Base-by-base conservation (phyloP, 2,797 vertebrate species). In the Karalla daura region DNA sequence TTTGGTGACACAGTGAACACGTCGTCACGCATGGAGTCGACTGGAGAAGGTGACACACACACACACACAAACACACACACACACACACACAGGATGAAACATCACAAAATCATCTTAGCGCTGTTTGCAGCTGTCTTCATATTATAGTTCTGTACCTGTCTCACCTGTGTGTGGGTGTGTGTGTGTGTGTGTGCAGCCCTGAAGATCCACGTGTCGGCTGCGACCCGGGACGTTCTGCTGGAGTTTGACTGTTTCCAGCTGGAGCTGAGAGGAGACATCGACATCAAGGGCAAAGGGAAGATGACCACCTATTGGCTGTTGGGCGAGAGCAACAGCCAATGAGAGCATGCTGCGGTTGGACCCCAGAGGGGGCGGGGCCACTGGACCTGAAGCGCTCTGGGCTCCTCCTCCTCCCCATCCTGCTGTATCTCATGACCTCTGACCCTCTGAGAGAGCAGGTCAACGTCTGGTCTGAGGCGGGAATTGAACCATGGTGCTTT, bases 1-100 rank as follows among this genome's bases (percentile, higher is more conserved):
- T 98, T 98, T 14, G 96, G 96, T 1, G 96, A 98, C 85, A 98
- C 96, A 0, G 96, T 97, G 53, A 98, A 98, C 91, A 98, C 96
- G 0, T 96, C 96, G 6, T 97, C 96, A 0, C 93, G 96, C 1
- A 97, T 98, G 96, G 96, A 98, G 84, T 96, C 96, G 24, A 95
- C 91, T 0, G 96, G 96, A 5, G 95, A 97, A 94, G 93, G 96
- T 98, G 78, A 41, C 1, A 7, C 0, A 0, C 8, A 45, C 33
- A 17, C 11, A 41, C 37, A 15, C 28, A 30, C 28, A 6, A 6
- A 30, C 28, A 6, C 28, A 30, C 28, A 6, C 28, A 30, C 28
- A 6, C 28, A 30, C 28, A 3, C 28, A 6, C 28, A 6, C 28
- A 30, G 6, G 4, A 6, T 7, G 6, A 6, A 6, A 6, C 28